Evolutionary conservation across 2,888 invertebrate genomes (phyloP), one percentile per base, ranked within the genome.

Genomic region (Acronicta leporina): DNA sequence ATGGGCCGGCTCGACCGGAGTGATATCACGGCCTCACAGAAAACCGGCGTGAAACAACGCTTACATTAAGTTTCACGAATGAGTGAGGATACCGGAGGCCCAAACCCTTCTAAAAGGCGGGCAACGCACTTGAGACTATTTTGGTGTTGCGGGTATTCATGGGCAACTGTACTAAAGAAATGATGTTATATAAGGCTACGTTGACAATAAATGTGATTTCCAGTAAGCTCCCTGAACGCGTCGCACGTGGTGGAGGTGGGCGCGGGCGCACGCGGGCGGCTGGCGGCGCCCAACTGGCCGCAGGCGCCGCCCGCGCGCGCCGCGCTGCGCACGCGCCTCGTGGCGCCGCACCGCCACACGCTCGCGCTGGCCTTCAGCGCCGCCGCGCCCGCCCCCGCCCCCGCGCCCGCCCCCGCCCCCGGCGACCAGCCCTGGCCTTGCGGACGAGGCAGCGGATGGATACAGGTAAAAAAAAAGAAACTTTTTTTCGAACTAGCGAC

Each of bases 381-480:
- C 14, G 84, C 91, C 0, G 77, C 79, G 1, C 81, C 88, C 3
- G 89, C 82, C 11, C 42, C 59, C 1, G 6, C 73, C 20, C 20
- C 2, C 20, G 4, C 20, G 20, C 20, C 20, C 20, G 2, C 20
- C 20, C 2, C 20, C 2, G 20, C 20, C 20, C 20, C 20, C 72
- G 25, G 46, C n/a, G 51, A 51, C 53, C 52, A 25, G 7, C 59
- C 61, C 4, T 65, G 81, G 81, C 92, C 92, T 0, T 95, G 95
- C 64, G 92, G 93, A 0, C 87, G 85, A 6, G 94, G 93, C 9
- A 87, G 86, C 43, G 95, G 94, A 0, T 92, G 95, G 87, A 91
- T 96, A 57, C 95, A 95, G 93, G 95, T 96, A 58, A 64, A 16
- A 7, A 20, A 20, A 20, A 20, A 20, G 2, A 20, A 4, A 20